Conservation (phyloP, 2,888 invertebrate species). For the Leptopilina myrica region DNA sequence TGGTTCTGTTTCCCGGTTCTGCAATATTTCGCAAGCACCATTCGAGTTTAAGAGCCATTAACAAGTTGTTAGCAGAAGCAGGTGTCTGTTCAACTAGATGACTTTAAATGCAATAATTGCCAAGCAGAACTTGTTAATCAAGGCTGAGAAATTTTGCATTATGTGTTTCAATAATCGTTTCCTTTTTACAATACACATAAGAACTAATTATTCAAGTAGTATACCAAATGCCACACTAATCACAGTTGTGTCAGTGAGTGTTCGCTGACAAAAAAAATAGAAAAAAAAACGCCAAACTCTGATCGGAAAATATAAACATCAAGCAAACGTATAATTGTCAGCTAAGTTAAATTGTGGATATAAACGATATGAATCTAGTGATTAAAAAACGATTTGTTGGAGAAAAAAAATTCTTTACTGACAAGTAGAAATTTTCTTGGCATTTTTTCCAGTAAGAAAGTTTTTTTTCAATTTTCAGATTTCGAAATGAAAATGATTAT, state of each 20-base stretch:
- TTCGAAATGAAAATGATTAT: too few species aligned
- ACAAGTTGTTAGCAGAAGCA: constrained; percentile 21
- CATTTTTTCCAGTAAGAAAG: too few species aligned
- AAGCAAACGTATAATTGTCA: constrained; percentile 32
- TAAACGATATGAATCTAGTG: too few species aligned
- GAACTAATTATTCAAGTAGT: not conserved
- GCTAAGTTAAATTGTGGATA: not conserved
- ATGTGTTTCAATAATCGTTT: constrained; percentile 18
- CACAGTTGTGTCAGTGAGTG: not conserved
- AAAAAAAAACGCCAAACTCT: not conserved
- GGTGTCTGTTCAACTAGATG: constrained; percentile 26
- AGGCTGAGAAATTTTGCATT: constrained; percentile 11
- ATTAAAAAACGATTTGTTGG: too few species aligned
- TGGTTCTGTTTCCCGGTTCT: constrained; percentile 6
- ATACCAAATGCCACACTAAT: not conserved
- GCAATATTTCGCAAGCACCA: not conserved
- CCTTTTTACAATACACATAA: not conserved
- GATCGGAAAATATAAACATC: constrained; percentile 45
- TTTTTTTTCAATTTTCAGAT: too few species aligned
- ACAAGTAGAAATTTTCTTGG: too few species aligned
- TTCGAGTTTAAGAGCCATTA: not conserved
- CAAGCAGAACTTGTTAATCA: constrained; percentile 22
- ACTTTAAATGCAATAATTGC: constrained; percentile 16
- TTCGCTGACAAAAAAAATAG: not conserved
- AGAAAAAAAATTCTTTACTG: too few species aligned